phyloP scores from a whole-genome alignment of 1,140 invertebrate genomes.

The Drosophila rufa region DNA sequence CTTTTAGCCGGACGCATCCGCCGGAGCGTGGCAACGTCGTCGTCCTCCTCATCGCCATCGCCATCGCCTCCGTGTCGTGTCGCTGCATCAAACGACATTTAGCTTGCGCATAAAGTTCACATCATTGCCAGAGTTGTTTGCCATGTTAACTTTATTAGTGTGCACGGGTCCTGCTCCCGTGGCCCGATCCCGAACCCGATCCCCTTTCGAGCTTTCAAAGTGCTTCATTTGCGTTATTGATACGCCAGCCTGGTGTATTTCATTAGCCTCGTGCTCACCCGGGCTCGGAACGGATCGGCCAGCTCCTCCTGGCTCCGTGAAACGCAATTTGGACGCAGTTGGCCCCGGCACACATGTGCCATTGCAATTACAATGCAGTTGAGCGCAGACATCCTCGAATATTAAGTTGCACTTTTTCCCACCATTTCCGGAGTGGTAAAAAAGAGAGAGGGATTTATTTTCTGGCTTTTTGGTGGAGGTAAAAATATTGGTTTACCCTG shows the following conservation, averaged over 20 bases:
- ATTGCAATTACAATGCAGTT: conserved; percentile 64
- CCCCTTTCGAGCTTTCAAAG: conserved; percentile 1
- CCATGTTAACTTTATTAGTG: conserved; percentile 79
- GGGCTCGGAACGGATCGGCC: conserved; percentile 32
- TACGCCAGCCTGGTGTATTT: conserved; percentile 54
- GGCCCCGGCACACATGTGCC: conserved; percentile 10
- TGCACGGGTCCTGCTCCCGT: conserved; percentile 10
- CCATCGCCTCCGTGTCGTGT: conserved; percentile 29
- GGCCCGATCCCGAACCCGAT: not conserved
- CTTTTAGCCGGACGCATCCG: conserved; percentile 73
- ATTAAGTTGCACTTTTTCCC: conserved; percentile 3
- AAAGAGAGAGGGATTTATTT: not conserved
- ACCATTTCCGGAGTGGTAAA: conserved; percentile 1
- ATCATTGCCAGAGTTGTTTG: conserved; percentile 71
- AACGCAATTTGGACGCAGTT: conserved; percentile 59
- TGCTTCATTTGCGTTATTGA: conserved; percentile 64
- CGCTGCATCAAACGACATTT: conserved; percentile 78
- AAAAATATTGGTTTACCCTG: not conserved
- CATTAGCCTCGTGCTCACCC: conserved; percentile 36
- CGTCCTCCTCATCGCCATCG: not conserved
- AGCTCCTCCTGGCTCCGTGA: conserved; percentile 29
- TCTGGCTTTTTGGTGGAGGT: conserved; percentile 1
- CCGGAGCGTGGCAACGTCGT: conserved; percentile 55
- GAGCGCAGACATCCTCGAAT: conserved; percentile 16
- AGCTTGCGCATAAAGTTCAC: conserved; percentile 80